Evolutionary conservation across 2,113 vertebrate genomes (phyloP).

Genomic region (Phaethon lepturus): DNA sequence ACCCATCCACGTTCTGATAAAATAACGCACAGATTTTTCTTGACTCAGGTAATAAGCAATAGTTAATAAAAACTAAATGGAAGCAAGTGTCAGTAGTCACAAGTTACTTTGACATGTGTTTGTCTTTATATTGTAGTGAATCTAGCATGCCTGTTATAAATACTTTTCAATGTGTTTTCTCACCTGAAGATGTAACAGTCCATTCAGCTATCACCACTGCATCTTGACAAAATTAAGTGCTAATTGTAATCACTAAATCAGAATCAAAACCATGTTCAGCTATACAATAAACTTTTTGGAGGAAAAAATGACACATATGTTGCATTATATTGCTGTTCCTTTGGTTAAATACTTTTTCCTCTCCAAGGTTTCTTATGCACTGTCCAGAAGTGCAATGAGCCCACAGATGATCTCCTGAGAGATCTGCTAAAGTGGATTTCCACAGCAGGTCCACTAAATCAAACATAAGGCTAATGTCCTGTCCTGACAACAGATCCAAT

Average conservation of each 20-base stretch:
- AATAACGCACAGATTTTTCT: conserved; percentile 23
- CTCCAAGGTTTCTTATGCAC: background rate
- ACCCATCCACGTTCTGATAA: conserved; percentile 22
- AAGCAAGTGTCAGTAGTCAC: background rate
- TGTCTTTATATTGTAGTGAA: background rate
- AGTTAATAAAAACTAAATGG: conserved; percentile 56
- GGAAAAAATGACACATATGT: background rate
- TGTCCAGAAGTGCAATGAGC: background rate
- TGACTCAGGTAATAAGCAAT: conserved; percentile 26
- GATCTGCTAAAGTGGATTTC: background rate
- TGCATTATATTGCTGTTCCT: background rate
- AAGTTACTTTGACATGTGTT: conserved; percentile 17
- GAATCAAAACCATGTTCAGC: background rate
- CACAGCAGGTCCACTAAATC: background rate
- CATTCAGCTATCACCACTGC: background rate
- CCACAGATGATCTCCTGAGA: background rate
- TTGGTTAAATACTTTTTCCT: background rate
- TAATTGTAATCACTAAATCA: background rate
- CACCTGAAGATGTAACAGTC: background rate
- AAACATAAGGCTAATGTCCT: rapidly evolving
- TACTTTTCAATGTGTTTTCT: background rate
- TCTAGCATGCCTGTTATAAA: background rate
- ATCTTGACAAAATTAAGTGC: background rate
- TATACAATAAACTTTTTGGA: background rate
- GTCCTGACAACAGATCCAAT: background rate